A percentile compares a stretch with the other conserved stretches of the same genome.
Conservation (phyloP, 2,113 vertebrate genomes). For the Lontra canadensis region DNA sequence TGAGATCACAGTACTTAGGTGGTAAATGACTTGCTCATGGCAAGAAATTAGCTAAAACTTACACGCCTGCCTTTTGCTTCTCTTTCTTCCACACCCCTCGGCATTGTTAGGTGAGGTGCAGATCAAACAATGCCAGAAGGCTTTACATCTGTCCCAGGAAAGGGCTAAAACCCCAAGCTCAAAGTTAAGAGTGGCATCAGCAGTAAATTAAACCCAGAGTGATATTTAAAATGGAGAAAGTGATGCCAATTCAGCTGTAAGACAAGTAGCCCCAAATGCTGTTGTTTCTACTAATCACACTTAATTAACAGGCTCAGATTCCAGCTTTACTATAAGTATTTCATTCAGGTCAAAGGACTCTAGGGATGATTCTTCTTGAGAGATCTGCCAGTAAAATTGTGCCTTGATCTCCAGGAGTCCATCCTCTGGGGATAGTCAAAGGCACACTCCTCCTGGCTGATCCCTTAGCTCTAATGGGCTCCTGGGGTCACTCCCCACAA, state of each 20-base stretch:
- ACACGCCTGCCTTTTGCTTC: background rate
- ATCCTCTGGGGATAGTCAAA: background rate
- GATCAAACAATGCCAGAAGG: background rate
- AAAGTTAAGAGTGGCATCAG: background rate
- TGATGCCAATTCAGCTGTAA: background rate
- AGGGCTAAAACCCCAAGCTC: background rate
- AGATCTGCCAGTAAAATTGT: constrained; percentile 11
- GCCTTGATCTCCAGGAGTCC: background rate
- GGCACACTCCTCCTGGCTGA: background rate
- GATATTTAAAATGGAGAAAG: background rate
- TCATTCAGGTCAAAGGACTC: background rate
- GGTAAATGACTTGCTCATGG: background rate
- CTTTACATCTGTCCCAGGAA: background rate
- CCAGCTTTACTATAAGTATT: background rate
- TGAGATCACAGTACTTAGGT: background rate
- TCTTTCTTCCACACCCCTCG: background rate
- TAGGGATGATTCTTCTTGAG: background rate
- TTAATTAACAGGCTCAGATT: background rate
- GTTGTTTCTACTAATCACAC: background rate
- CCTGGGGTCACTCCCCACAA: background rate
- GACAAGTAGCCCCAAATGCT: background rate
- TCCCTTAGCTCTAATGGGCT: background rate
- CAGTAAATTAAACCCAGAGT: background rate
- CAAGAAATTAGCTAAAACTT: background rate
- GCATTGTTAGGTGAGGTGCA: background rate